Evolutionary conservation across 2,888 invertebrate species (phyloP).

Genomic region (Patella ulyssiponensis): DNA sequence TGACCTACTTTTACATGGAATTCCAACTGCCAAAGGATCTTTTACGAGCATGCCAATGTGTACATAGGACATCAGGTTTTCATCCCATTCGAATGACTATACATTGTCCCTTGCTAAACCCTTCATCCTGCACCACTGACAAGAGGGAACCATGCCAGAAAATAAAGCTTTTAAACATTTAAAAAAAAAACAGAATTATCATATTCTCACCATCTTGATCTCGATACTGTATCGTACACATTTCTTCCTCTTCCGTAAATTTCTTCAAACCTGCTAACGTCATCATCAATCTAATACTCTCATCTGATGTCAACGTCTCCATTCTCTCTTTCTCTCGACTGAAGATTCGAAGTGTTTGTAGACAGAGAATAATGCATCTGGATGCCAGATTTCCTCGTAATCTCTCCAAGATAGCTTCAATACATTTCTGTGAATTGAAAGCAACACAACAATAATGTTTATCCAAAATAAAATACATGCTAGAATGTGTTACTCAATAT

Average conservation of each 20-base stretch:
- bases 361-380: constrained; percentile 49
- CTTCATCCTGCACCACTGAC: too few relatives aligned
- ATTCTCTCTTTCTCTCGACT: constrained; percentile 67
- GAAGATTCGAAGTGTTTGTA: constrained; percentile 65
- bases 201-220: constrained; percentile 53
- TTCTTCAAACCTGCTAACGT: constrained; percentile 63
- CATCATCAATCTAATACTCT: constrained; percentile 56
- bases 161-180: not conserved
- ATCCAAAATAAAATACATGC: too few relatives aligned
- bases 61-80: not conserved
- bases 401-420: constrained; percentile 48
- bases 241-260: constrained; percentile 52
- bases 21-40: too few relatives aligned
- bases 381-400: constrained; percentile 49
- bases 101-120: not conserved
- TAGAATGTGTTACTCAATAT: too few relatives aligned
- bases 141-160: too few relatives aligned
- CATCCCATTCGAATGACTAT: not conserved
- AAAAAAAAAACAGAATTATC: not conserved
- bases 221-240: constrained; percentile 57
- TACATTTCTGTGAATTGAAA: constrained; percentile 50
- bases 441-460: too few relatives aligned
- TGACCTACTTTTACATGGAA: too few relatives aligned
- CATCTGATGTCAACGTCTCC: constrained; percentile 59
- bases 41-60: not conserved